Conservation (phyloP, 2,888 invertebrate genomes). For the Amphipoea oculea region DNA sequence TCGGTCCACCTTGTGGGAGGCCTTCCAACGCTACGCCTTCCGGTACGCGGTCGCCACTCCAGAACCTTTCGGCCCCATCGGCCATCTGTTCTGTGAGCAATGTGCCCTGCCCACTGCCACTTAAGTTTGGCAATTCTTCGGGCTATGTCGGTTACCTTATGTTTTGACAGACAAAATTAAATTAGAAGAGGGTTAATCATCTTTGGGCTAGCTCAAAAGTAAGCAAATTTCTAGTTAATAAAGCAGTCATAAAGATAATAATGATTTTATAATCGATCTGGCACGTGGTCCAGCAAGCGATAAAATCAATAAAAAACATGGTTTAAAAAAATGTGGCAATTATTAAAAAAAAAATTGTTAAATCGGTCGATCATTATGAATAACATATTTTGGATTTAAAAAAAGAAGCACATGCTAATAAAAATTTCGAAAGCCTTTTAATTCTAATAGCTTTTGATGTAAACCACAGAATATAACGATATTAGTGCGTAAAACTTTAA, state of each 20-base stretch:
- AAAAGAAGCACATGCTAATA: background rate
- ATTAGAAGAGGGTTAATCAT: background rate
- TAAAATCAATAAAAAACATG: background rate
- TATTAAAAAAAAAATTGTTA: background rate
- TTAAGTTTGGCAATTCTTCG: no score
- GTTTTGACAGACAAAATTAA: background rate
- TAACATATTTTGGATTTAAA: background rate
- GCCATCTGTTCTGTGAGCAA: no score
- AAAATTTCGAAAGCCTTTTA: background rate
- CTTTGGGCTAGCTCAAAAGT: background rate
- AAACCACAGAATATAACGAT: background rate
- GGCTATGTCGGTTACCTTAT: no score
- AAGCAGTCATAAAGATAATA: background rate
- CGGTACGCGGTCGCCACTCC: no score
- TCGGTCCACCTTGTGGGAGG: no score
- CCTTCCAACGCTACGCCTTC: no score
- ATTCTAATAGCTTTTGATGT: background rate
- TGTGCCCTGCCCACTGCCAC: no score
- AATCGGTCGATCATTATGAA: constrained; percentile 1
- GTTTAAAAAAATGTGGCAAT: background rate
- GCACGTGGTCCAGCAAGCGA: background rate
- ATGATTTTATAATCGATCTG: background rate
- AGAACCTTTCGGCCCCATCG: no score
- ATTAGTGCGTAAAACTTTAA: background rate
- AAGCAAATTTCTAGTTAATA: background rate